These are phyloP conservation scores for Lasioglossum villosulum DNA, from an alignment of 2,888 invertebrate species.

Conservation along the genomic window DNA sequence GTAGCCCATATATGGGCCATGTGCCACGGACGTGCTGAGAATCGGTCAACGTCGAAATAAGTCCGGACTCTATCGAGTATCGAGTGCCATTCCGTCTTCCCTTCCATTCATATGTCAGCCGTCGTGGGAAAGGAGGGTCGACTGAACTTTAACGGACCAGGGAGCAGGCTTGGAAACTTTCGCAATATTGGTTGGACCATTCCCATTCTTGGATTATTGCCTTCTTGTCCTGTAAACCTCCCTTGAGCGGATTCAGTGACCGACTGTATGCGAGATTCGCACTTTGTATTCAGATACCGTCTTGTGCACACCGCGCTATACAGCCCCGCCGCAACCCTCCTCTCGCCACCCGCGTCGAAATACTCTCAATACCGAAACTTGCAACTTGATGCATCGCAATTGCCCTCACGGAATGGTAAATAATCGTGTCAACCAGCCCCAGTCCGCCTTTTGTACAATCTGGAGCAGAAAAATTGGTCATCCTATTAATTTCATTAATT, in stretches of 20 bases:
- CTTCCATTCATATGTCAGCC: conserved; percentile 60
- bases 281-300: conserved; percentile 66
- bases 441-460: background rate
- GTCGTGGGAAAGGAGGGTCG: conserved; percentile 53
- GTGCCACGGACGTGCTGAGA: background rate
- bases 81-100: conserved; percentile 45
- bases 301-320: conserved; percentile 42
- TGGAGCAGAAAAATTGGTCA: background rate
- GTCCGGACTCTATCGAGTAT: conserved; percentile 44
- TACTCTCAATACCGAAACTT: conserved; percentile 30
- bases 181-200: conserved; percentile 77
- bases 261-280: conserved; percentile 54
- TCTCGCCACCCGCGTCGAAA: conserved; percentile 34
- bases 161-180: conserved; percentile 73
- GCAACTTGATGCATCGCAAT: conserved; percentile 24
- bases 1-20: background rate
- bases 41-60: conserved; percentile 51
- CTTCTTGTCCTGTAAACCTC: conserved; percentile 64
- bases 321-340: conserved; percentile 2
- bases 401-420: conserved; percentile 17
- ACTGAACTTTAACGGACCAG: conserved; percentile 70
- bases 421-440: conserved; percentile 16
- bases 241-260: conserved; percentile 56
- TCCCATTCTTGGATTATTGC: conserved; percentile 69
- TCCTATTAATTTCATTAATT: background rate